Evolutionary conservation across 2,797 vertebrate species (phyloP).

Genomic region (Adrianichthys oophorus): DNA sequence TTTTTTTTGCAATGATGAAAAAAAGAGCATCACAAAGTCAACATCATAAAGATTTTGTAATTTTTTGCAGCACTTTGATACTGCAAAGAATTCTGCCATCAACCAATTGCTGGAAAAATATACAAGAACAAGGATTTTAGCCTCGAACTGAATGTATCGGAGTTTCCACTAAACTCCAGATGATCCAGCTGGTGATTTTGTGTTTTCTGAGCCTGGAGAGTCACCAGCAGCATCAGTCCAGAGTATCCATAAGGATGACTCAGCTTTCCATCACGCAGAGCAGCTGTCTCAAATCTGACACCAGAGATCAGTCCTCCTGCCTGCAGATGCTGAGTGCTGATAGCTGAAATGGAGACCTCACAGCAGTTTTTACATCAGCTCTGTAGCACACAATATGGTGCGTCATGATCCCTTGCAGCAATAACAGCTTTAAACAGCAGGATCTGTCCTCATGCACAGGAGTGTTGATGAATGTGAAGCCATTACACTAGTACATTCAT

Average conservation of each 20-base stretch:
- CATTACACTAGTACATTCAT: no score
- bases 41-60: no score
- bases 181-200: background rate
- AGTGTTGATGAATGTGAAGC: conserved; percentile 11
- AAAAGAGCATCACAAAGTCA: no score
- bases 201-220: conserved; percentile 17
- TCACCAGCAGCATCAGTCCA: conserved; percentile 22
- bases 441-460: background rate
- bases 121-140: no score
- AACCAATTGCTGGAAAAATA: no score
- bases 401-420: conserved; percentile 13
- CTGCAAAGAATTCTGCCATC: no score
- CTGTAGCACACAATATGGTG: conserved; percentile 1
- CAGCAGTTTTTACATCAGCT: conserved; percentile 22
- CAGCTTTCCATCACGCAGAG: conserved; percentile 21
- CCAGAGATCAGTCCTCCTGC: conserved; percentile 32
- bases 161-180: no score
- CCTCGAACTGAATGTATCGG: no score
- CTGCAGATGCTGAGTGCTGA: conserved; percentile 22
- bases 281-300: conserved; percentile 36
- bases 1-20: no score
- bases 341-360: conserved; percentile 18
- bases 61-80: no score
- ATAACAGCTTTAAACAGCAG: conserved; percentile 5
- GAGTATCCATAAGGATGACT: conserved; percentile 24